These are phyloP conservation scores for Agrotis clavis DNA, from an alignment of 2,888 invertebrate species.

Conservation along the genomic window DNA sequence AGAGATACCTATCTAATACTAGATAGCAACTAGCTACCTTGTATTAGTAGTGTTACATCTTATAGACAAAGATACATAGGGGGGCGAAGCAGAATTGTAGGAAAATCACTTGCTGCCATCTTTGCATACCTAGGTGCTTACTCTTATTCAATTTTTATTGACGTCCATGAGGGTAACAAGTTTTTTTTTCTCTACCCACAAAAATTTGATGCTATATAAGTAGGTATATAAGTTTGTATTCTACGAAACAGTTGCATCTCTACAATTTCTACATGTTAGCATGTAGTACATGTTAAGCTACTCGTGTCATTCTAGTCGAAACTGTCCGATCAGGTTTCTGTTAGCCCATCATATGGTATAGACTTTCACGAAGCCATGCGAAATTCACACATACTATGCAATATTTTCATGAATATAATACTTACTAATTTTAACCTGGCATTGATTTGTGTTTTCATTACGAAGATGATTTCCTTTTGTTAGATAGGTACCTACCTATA, in stretches of 20 bases:
- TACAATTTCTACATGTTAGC: slow-evolving; percentile 32
- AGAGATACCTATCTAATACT: neutral
- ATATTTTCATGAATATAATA: slow-evolving; percentile 22
- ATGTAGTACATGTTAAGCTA: slow-evolving; percentile 56
- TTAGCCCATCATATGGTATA: slow-evolving; percentile 68
- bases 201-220: neutral
- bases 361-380: slow-evolving; percentile 75
- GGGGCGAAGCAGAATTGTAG: no score
- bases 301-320: slow-evolving; percentile 68
- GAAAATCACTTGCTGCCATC: neutral
- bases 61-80: neutral
- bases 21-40: neutral
- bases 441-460: slow-evolving; percentile 15
- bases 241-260: slow-evolving; percentile 27
- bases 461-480: neutral
- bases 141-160: neutral
- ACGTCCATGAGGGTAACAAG: neutral
- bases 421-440: neutral
- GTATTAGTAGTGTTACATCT: neutral
- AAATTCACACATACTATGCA: slow-evolving; percentile 57
- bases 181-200: neutral
- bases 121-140: neutral
- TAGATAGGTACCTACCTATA: no score
- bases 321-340: slow-evolving; percentile 69
- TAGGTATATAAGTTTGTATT: neutral